Base-by-base conservation (phyloP, 2,113 vertebrate species). In the Ciconia boyciana region DNA sequence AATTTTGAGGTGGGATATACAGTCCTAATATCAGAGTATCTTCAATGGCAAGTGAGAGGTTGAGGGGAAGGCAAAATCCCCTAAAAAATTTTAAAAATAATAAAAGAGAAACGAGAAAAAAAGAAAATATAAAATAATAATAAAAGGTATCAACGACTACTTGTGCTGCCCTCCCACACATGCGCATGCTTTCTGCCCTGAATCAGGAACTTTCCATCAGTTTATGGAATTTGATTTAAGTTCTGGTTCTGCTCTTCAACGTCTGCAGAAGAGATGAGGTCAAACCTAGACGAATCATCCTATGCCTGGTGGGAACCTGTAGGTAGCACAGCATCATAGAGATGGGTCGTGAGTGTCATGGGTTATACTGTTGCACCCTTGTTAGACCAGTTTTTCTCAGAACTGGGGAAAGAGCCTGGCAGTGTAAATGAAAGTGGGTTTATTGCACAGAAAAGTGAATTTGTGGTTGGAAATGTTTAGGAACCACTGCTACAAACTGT, bases 131-230 rank as follows among this genome's bases (percentile, higher is more conserved):
- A n/a, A n/a, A n/a, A n/a, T n/a, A n/a, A n/a, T n/a, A n/a, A n/a
- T n/a, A n/a, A n/a, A n/a, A n/a, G 7, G 7, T 44, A 18, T 18
- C 19, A 32, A 3, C 86, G 72, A 66, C 31, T 66, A 5, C 54
- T 57, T 76, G 9, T 86, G 21, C 60, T 90, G 46, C 54, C 22
- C 9, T 88, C n/a, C 39, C 70, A 10, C 16, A 14, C 5, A 8
- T 1, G 1, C 2, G 1, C 4, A 0, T 43, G 9, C 44, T 64
- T 69, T 77, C 65, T 66, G 16, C 70, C 25, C 19, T 31, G 18
- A 44, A 19, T 78, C 55, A 25, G 15, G 51, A 75, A 29, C 41
- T 82, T 65, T 48, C 39, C 12, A 10, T 64, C 52, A 55, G 32
- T 41, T 80, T 49, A 39, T 41, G 20, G 46, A 81, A 61, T 87